A percentile compares a stretch with the other conserved stretches of the same genome.
These are phyloP conservation scores for Chionodraco myersi DNA, from an alignment of 2,113 vertebrate species.

Conservation along the genomic window DNA sequence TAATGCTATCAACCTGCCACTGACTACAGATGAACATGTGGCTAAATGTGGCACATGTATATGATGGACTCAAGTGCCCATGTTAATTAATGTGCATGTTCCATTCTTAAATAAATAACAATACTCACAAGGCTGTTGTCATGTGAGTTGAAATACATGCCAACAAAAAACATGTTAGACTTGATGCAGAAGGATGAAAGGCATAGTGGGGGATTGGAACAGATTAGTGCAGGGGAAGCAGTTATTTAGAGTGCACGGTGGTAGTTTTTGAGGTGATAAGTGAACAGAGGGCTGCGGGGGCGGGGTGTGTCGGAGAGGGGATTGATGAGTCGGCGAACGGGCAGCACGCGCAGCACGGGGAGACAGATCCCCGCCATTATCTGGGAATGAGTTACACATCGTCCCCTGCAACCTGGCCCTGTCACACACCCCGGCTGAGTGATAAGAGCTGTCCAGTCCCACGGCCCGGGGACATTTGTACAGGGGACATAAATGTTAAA, in stretches of 20 bases:
- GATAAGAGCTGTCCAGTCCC: conserved; percentile 50
- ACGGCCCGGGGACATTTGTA: neutral
- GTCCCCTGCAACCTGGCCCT: conserved; percentile 36
- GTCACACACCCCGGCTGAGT: conserved; percentile 45
- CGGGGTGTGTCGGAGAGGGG: conserved; percentile 51
- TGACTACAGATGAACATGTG: too few relatives aligned
- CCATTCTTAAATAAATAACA: too few relatives aligned
- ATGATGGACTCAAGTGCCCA: too few relatives aligned
- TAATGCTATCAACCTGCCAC: too few relatives aligned
- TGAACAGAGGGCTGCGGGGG: conserved; percentile 62
- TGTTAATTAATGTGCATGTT: too few relatives aligned
- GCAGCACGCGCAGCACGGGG: conserved; percentile 15
- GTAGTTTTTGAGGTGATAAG: conserved; percentile 69
- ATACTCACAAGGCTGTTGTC: conserved; percentile 28
- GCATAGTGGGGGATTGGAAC: conserved; percentile 58
- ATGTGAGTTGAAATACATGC: conserved; percentile 31
- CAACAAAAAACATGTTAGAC: conserved; percentile 31
- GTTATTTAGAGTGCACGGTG: conserved; percentile 67
- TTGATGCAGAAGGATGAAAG: conserved; percentile 53
- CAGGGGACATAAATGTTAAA: conserved; percentile 29
- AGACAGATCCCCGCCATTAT: conserved; percentile 76
- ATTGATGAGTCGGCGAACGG: conserved; percentile 73
- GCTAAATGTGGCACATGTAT: too few relatives aligned
- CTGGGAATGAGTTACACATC: conserved; percentile 72
- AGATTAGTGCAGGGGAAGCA: conserved; percentile 65